Base-by-base conservation (phyloP, 2,888 invertebrate genomes). In the Hirudinaria manillensis region DNA sequence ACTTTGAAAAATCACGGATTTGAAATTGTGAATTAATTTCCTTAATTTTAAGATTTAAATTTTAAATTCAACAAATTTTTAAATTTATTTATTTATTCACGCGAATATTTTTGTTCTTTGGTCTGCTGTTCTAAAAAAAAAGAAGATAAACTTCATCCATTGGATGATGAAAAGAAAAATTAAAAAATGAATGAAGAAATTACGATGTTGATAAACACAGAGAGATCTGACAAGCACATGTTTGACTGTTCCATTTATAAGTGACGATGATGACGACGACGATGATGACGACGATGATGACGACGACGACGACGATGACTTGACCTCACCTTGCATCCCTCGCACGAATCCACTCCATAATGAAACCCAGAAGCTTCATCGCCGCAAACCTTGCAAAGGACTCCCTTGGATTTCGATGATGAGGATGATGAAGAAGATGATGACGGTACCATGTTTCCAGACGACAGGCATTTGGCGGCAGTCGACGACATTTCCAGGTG, bases 271-370 rank as follows among this genome's bases (percentile, higher is more conserved):
- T 56, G 61, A 56, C 13, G 61, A 56, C 21, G n/a, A 61, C 13
- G 61, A 61, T 61, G 61, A 61, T 13, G 61, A 61, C 21, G 61
- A 61, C 10, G 61, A 61, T 7, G 61, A 61, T 61, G 61, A 61
- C 10, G 61, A 21, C 16, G 45, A 45, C 16, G 45, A 45, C 16
- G 45, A 45, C 16, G 45, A 45, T 7, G 45, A 45, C n/a, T 71
- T n/a, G 16, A 51, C 21, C 61, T 61, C 27, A 84, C 84, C 82
- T 84, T 84, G 78, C 84, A 84, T 65, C 84, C 84, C 78, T 84
- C 84, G 77, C 84, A 84, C 6, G 84, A 84, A 79, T 84, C 83
- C 10, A 84, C 84, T 4, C 84, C 84, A 78, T 84, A 84, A 77
- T 84, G 84, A 76, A 83, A 84, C 19, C 84, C 84, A 3, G 83